Base-by-base conservation (phyloP, 2,113 vertebrate species). In the Irena cyanogastra region DNA sequence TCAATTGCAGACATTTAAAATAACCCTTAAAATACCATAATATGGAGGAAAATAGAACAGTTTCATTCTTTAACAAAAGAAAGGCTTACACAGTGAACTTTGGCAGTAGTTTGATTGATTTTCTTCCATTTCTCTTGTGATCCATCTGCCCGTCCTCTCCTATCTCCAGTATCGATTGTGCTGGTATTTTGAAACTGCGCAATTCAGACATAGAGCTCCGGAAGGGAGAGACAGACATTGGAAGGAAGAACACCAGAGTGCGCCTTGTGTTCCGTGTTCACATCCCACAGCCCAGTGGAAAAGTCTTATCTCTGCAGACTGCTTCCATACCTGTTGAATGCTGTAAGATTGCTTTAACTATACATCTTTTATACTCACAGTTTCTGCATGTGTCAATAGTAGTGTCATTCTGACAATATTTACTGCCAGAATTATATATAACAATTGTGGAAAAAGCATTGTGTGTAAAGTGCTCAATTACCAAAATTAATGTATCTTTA, bases 181-280 rank as follows among this genome's bases (percentile, higher is more conserved):
- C 99, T 61, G 99, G 99, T 93, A 99, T 99, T 97, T 98, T 99
- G 89, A 99, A 99, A 95, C 98, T 99, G 80, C 99, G 99, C 78
- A 99, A 99, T 98, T 99, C 99, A 11, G 99, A 99, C 97, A 99
- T 99, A 76, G 99, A 99, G 97, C 99, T 99, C 92, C 98, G 99
- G 72, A 99, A 99, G 96, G 99, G 99, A 80, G 99, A 99, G 97
- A 99, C 99, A 26, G 99, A 99, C 94, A 99, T 99, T 72, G 99
- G 99, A 89, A 98, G 99, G 69, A 99, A 99, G 98, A 99, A 99
- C 97, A 99, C 99, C 44, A 98, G 99, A 76, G 99, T 99, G 70
- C 98, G 99, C 7, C 99, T 99, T 83, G 99, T 99, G 93, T 99
- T 99, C 94, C 98, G 99, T 63, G 99, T 99, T 63, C 99, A 99